Evolutionary conservation across 1,140 invertebrate species (phyloP).

Genomic region (Paraescarpia echinospica): DNA sequence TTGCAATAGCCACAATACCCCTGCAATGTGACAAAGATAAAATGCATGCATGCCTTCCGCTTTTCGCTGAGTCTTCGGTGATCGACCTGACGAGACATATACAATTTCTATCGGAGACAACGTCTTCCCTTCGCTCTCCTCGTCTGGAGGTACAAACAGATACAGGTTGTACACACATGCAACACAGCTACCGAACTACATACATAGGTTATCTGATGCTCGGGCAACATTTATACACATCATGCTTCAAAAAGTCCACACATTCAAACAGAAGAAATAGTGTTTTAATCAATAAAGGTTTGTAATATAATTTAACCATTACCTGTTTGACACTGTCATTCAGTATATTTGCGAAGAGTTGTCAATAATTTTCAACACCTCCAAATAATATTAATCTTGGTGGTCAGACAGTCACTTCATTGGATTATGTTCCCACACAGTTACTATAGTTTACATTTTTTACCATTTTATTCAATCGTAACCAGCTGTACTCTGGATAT

Average conservation of each 20-base stretch:
- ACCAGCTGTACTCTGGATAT: too few species aligned
- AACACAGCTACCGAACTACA: not conserved
- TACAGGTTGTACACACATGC: not conserved
- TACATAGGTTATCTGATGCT: too few species aligned
- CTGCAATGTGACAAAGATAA: not conserved
- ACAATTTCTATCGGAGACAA: slow-evolving; percentile 5
- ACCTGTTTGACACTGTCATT: too few species aligned
- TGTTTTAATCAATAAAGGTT: too few species aligned
- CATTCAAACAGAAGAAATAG: not conserved
- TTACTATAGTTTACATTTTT: too few species aligned
- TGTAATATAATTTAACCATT: too few species aligned
- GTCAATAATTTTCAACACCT: too few species aligned
- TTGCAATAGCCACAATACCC: not conserved
- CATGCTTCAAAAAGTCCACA: not conserved
- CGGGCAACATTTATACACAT: not conserved
- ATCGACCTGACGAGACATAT: not conserved
- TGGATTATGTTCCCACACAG: too few species aligned
- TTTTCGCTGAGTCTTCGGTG: not conserved
- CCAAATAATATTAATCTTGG: too few species aligned
- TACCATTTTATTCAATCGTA: too few species aligned
- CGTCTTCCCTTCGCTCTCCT: not conserved
- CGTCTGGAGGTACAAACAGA: not conserved
- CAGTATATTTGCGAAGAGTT: too few species aligned
- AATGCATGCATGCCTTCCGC: slow-evolving; percentile 9
- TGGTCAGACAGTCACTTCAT: too few species aligned